Percentiles rank a stretch among this genome's conserved stretches.
These are phyloP conservation scores for Lasioglossum villosulum DNA, from an alignment of 2,888 invertebrate species.

Conservation along the genomic window DNA sequence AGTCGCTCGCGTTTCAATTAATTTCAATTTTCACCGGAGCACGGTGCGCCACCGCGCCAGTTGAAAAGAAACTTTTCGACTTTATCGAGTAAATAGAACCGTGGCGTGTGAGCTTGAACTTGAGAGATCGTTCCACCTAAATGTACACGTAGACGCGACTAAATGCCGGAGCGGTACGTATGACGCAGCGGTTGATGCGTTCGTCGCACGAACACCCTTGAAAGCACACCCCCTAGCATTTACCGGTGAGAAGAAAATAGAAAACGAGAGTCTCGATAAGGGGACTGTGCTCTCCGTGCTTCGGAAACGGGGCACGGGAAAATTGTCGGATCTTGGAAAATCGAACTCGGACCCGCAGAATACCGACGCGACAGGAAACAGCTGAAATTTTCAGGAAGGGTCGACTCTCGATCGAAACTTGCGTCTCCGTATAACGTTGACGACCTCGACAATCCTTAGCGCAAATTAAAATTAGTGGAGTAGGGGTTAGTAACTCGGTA, in stretches of 20 bases:
- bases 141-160: slow-evolving; percentile 50
- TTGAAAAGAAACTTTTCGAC: slow-evolving; percentile 37
- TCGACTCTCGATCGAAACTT: background rate
- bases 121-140: slow-evolving; percentile 63
- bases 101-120: slow-evolving; percentile 71
- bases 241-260: background rate
- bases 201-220: slow-evolving; percentile 41
- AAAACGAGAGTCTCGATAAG: background rate
- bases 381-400: background rate
- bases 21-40: slow-evolving; percentile 22
- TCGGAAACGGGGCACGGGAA: background rate
- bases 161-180: slow-evolving; percentile 48
- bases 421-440: background rate
- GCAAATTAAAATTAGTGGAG: background rate
- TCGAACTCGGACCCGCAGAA: background rate
- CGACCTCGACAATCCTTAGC: background rate
- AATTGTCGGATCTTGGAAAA: background rate
- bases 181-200: slow-evolving; percentile 43
- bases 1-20: slow-evolving; percentile 35
- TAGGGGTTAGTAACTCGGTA: background rate
- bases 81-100: slow-evolving; percentile 45
- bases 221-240: background rate
- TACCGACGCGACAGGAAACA: slow-evolving; percentile 1
- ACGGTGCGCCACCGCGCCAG: background rate
- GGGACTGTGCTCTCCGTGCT: background rate